Evolutionary conservation across 1,140 invertebrate genomes (phyloP).

Genomic region (Asbolus verrucosus): DNA sequence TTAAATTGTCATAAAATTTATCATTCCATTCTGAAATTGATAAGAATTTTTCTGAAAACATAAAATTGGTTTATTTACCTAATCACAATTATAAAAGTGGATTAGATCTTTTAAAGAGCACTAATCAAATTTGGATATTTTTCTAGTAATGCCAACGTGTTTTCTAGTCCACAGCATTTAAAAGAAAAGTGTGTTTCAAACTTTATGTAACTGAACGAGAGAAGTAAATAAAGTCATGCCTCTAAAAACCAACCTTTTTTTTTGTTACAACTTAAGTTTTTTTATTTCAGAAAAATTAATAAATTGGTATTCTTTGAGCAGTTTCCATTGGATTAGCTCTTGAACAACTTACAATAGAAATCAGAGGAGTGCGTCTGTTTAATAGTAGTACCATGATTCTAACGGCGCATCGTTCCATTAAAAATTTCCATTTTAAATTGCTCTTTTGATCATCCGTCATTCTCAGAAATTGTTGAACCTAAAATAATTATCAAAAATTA

Average conservation of each 20-base stretch:
- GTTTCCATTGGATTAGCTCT: constrained; percentile 53
- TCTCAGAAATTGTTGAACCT: constrained; percentile 63
- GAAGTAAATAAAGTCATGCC: constrained; percentile 2
- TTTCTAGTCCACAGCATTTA: constrained; percentile 33
- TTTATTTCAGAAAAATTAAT: too few species aligned
- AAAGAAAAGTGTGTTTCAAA: constrained; percentile 4
- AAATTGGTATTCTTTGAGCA: constrained; percentile 54
- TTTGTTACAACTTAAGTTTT: too few species aligned
- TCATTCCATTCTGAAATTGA: constrained; percentile 41
- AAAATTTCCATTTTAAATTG: constrained; percentile 68
- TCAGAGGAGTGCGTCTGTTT: constrained; percentile 48
- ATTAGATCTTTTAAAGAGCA: constrained; percentile 13
- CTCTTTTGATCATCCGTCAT: constrained; percentile 63
- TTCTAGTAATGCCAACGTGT: not conserved
- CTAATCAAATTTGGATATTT: constrained; percentile 18
- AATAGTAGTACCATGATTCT: constrained; percentile 64
- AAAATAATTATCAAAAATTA: too few species aligned
- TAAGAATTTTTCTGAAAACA: constrained; percentile 16
- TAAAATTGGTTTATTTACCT: constrained; percentile 4
- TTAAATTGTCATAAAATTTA: constrained; percentile 44
- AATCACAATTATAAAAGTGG: constrained; percentile 29
- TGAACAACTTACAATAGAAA: constrained; percentile 53
- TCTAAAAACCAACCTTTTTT: too few species aligned
- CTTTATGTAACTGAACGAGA: constrained; percentile 14
- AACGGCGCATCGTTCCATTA: constrained; percentile 67